A percentile compares a stretch with the other conserved stretches of the same genome.
Conservation (phyloP, 2,888 invertebrate genomes). For the Ochropleura leucogaster region DNA sequence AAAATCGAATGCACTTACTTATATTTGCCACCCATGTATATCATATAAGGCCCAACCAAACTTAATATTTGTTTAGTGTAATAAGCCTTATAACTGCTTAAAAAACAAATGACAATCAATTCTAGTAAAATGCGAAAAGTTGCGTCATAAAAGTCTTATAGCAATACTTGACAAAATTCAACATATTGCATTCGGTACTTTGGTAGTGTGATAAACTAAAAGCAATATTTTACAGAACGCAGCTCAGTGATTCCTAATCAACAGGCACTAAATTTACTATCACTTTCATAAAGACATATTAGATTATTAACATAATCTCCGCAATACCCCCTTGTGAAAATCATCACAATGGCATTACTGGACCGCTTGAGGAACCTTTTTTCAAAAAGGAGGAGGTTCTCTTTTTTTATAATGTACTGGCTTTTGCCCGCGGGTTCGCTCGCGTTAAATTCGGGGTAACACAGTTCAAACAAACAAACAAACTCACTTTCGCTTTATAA, state of each 20-base stretch:
- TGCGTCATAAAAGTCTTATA: conserved; percentile 16
- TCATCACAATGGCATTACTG: background rate
- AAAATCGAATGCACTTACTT: background rate
- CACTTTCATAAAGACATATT: background rate
- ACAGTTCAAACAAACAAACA: no score
- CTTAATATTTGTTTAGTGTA: background rate
- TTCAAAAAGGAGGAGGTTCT: no score
- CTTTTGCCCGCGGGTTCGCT: no score
- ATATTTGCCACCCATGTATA: background rate
- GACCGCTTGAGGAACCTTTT: background rate
- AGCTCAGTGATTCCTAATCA: no score
- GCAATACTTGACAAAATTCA: conserved; percentile 7
- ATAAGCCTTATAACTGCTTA: background rate
- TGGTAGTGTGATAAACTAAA: background rate
- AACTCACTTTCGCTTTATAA: no score
- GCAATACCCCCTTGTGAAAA: no score
- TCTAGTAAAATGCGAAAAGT: background rate
- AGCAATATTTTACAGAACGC: background rate
- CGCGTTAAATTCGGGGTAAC: no score
- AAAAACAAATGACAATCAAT: background rate
- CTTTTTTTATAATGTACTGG: no score
- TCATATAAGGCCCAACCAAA: background rate
- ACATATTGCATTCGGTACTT: background rate
- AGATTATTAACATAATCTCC: background rate
- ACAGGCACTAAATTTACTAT: background rate